Evolutionary conservation across 2,888 invertebrate species (phyloP).

Genomic region (Phytoseiulus persimilis): DNA sequence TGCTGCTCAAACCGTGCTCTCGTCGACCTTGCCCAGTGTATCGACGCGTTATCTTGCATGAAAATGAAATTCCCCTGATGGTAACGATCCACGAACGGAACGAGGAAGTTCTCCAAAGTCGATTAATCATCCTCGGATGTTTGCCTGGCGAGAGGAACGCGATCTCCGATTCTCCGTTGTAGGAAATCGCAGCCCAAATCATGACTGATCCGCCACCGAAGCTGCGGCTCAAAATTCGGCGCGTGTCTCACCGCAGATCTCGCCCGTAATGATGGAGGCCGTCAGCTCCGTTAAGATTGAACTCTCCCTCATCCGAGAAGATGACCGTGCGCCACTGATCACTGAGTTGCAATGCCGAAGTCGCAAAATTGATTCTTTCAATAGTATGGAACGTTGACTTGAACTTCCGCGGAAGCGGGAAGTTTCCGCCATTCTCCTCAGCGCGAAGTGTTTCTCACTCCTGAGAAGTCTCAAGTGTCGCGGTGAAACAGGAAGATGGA

Average conservation of each 20-base stretch:
- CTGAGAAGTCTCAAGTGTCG: background rate
- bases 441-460: background rate
- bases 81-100: too few relatives aligned
- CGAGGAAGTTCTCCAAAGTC: background rate
- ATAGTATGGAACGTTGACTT: background rate
- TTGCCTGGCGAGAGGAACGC: background rate
- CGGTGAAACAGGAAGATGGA: background rate
- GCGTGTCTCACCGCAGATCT: constrained; percentile 43
- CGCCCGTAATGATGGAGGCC: constrained; percentile 45
- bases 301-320: constrained; percentile 46
- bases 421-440: background rate
- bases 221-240: constrained; percentile 42
- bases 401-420: too few relatives aligned
- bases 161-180: background rate
- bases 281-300: constrained; percentile 45
- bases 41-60: background rate
- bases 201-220: constrained; percentile 46
- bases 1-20: background rate
- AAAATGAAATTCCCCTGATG: too few relatives aligned
- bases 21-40: background rate
- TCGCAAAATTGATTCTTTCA: constrained; percentile 29
- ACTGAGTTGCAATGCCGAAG: background rate
- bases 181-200: constrained; percentile 44
- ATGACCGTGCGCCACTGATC: constrained; percentile 42
- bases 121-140: background rate